Evolutionary conservation across 2,113 vertebrate species (phyloP), one percentile per base, ranked within the genome.

Genomic region (Axis porcinus): DNA sequence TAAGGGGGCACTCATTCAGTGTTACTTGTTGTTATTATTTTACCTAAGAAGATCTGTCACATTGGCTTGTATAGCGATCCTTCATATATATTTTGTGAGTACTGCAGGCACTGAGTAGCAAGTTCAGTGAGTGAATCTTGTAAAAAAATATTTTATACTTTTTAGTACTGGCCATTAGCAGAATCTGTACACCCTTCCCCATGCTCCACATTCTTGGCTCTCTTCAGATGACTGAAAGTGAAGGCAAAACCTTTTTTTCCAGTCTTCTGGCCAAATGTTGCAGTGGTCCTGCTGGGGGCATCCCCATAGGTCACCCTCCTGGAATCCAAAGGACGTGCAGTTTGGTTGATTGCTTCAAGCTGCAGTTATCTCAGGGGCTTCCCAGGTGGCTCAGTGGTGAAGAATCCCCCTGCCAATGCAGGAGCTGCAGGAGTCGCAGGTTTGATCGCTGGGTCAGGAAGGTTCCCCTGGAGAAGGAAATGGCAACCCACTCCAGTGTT

Each of bases 171-270:
- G 55, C 33, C 25, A 16, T 21, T 67, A 67, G 36, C 33, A 93
- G 30, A 81, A 12, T 21, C 28, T 21, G 15, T 33, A 60, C 6
- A 54, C 28, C 7, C 57, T 28, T 93, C 40, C 45, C 23, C 2
- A 2, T 9, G 19, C 5, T 10, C 27, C 23, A 86, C 19, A n/a
- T 88, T 50, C 23, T 30, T 93, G 55, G 6, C 47, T 89, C 67
- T 85, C 91, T 86, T 94, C 82, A 78, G 67, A 52, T 67, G 28
- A 64, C 21, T 93, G 40, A 79, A 86, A 70, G 89, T 36, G 19
- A 78, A 88, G 15, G 50, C 19, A 60, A 54, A 50, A 47, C 8
- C 3, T 23, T 40, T 28, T 6, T 91, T 57, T 76, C 7, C 8
- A 19, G n/a, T 17, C 85, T 89, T 88, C 25, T 17, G 5, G 28